A percentile compares a stretch with the other conserved stretches of the same genome.
Evolutionary conservation across 2,888 invertebrate species (phyloP).

Genomic region (Dryobotodes eremita): DNA sequence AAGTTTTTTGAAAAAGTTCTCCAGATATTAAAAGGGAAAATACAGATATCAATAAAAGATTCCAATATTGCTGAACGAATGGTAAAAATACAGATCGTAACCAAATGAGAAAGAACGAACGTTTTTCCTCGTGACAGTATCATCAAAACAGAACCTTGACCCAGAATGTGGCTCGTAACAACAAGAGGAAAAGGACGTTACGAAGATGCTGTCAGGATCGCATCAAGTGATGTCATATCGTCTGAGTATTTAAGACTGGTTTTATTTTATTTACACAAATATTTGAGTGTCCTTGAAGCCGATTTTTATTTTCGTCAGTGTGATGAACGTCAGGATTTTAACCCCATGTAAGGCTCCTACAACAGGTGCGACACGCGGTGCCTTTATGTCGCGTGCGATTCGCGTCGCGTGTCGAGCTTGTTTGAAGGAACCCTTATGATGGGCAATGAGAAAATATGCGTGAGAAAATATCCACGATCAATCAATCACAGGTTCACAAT

Average conservation of each 20-base stretch:
- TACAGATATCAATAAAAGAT: slow-evolving; percentile 7
- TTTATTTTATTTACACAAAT: slow-evolving; percentile 55
- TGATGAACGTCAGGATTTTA: neutral
- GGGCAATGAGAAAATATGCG: slow-evolving; percentile 14
- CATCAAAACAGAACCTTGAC: slow-evolving; percentile 88
- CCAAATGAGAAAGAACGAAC: slow-evolving; percentile 69
- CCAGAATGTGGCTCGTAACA: slow-evolving; percentile 77
- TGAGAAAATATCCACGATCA: slow-evolving; percentile 14
- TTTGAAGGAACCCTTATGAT: too few relatives aligned
- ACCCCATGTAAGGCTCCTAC: neutral
- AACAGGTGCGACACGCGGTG: too few relatives aligned
- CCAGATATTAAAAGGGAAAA: neutral
- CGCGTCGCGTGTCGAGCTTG: too few relatives aligned
- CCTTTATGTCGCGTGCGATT: too few relatives aligned
- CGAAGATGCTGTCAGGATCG: slow-evolving; percentile 62
- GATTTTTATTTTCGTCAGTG: slow-evolving; percentile 21
- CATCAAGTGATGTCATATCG: slow-evolving; percentile 66
- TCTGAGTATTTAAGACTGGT: slow-evolving; percentile 62
- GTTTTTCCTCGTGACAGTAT: slow-evolving; percentile 77
- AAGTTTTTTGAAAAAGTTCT: neutral
- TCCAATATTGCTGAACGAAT: slow-evolving; percentile 27
- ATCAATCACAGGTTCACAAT: slow-evolving; percentile 11
- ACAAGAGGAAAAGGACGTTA: slow-evolving; percentile 79
- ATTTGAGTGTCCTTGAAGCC: slow-evolving; percentile 41
- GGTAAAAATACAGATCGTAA: slow-evolving; percentile 37